Evolutionary conservation across 92 coral and sea anemone species (phyloP).

Genomic region (Montipora capitata): DNA sequence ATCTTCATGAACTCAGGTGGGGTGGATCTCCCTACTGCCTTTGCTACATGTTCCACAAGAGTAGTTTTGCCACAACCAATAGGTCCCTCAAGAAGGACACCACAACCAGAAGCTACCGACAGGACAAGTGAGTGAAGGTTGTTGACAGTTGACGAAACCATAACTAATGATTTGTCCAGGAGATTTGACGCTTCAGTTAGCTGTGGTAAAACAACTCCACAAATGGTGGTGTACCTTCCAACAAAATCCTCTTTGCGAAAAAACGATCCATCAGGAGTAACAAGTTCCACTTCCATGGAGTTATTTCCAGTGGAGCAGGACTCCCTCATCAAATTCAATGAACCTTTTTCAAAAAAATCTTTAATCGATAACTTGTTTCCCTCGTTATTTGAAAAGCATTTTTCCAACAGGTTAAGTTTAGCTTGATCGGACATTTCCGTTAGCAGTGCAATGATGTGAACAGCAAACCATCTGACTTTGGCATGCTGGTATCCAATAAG

Average conservation of each 20-base stretch:
- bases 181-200: constrained; percentile 39
- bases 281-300: constrained; percentile 27
- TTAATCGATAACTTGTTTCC: constrained; percentile 23
- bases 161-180: constrained; percentile 64
- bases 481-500: constrained; percentile 53
- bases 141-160: constrained; percentile 85
- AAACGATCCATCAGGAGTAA: constrained; percentile 6
- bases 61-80: constrained; percentile 96
- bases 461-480: constrained; percentile 74
- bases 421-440: constrained; percentile 80
- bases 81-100: constrained; percentile 89
- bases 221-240: constrained; percentile 77
- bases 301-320: not conserved
- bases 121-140: constrained; percentile 90
- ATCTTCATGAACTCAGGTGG: constrained; percentile 89
- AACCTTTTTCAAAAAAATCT: not conserved
- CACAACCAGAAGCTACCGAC: constrained; percentile 90
- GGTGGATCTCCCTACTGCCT: constrained; percentile 79
- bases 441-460: constrained; percentile 82
- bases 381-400: constrained; percentile 61
- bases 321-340: not conserved
- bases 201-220: constrained; percentile 83
- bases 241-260: constrained; percentile 84
- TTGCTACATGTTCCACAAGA: constrained; percentile 88
- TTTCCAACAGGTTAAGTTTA: constrained; percentile 67